Base-by-base conservation (phyloP, 2,113 vertebrate genomes). In the Nothobranchius furzeri region DNA sequence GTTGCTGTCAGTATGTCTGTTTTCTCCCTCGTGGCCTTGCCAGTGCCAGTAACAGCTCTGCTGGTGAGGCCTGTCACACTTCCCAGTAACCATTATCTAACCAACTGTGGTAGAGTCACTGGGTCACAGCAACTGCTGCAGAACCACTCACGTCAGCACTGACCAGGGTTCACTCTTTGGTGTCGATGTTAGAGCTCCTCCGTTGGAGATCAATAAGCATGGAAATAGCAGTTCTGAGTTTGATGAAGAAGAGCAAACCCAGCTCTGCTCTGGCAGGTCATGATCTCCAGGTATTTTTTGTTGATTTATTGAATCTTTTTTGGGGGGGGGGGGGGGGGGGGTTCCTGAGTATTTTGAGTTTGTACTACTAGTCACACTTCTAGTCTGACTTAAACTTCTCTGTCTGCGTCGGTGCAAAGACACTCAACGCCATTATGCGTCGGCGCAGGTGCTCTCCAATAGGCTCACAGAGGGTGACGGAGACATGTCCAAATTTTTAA, bases 21-120 rank as follows among this genome's bases (percentile, higher is more conserved):
- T 43, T 43, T n/a, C 49, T 81, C 66, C 73, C 64, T 68, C 17
- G 0, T 55, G 47, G 65, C 51, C 8, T 51, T 55, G 64, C 12
- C 59, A 55, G 64, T 70, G 66, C 69, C 65, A 62, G 73, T 76
- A 56, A 66, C 79, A 61, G 67, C 40, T 57, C 59, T 52, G 70
- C 64, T 51, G 75, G 57, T 60, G 0, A n/a, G 14, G 49, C 60
- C 64, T 56, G 50, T 70, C 85, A 59, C 68, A 52, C 55, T 48
- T 77, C 65, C 64, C 0, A 12, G 62, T 50, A 57, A 24, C 60
- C 62, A 7, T 88, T 82, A 87, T 83, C 76, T 76, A 81, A 89
- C 77, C 25, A 59, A 36, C 6, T 48, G 43, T 54, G 65, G 76
- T 48, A 53, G 56, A 81, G 81, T 81, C 73, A 78, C 62, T 47